Evolutionary conservation across 2,888 invertebrate genomes (phyloP).

Genomic region (Limnephilus lunatus): DNA sequence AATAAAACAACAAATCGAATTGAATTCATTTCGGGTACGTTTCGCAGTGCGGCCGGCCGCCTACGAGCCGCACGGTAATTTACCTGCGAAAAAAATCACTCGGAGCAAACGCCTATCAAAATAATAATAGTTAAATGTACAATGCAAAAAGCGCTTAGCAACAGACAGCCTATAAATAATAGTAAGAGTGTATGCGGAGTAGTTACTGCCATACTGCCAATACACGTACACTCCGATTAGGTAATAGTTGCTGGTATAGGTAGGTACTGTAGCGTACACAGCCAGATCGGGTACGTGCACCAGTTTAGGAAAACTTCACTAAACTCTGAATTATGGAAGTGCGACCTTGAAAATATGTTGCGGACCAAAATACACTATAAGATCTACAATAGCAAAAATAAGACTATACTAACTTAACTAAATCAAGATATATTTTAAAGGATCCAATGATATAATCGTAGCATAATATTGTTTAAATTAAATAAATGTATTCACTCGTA

Average conservation of each 20-base stretch:
- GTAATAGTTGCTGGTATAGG: constrained; percentile 8
- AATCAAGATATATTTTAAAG: neutral
- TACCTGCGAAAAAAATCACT: constrained; percentile 48
- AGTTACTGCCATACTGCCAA: constrained; percentile 39
- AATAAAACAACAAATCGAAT: constrained; percentile 14
- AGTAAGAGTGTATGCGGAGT: constrained; percentile 5
- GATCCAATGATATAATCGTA: neutral
- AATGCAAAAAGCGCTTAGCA: constrained; percentile 48
- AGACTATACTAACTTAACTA: neutral
- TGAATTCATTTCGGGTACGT: constrained; percentile 28
- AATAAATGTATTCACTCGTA: neutral
- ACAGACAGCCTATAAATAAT: constrained; percentile 47
- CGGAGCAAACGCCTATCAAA: constrained; percentile 43
- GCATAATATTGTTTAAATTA: neutral
- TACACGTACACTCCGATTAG: constrained; percentile 31
- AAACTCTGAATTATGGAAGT: neutral
- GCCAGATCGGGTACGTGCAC: neutral
- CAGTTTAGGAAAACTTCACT: neutral
- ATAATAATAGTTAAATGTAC: constrained; percentile 44
- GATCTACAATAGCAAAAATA: neutral
- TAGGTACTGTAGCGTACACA: neutral
- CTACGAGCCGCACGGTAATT: constrained; percentile 33
- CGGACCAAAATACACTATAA: neutral
- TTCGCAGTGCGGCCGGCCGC: constrained; percentile 35
- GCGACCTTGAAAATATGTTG: constrained; percentile 12